Base-by-base conservation (phyloP, 2,797 vertebrate species). In the Eulemur albifrons region DNA sequence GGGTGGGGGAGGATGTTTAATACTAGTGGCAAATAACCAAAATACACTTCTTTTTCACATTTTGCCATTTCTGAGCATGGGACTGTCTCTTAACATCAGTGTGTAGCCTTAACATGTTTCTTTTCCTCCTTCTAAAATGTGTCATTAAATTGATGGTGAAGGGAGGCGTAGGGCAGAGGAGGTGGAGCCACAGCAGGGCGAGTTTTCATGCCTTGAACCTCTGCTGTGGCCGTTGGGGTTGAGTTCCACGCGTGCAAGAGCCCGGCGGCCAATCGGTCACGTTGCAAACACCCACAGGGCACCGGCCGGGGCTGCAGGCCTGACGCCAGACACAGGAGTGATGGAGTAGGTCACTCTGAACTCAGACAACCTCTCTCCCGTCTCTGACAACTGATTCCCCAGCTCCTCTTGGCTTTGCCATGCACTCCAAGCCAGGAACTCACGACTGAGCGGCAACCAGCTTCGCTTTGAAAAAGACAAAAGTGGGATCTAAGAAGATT, bases 241-340 rank as follows among this genome's bases (percentile, higher is more conserved):
- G 0, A 35, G 52, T 32, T 54, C n/a, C 23, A 65, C 2, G 32
- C 23, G 40, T 8, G 40, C 15, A 4, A 32, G 21, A 15, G 54
- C 40, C 27, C 13, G 7, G 14, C 30, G 40, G 15, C 40, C 0
- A 0, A 27, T 35, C 5, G 4, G 3, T 27, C 32, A 6, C 21
- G 14, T 10, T 23, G 23, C 23, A n/a, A 12, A 63, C 27, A 20
- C 1, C 45, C 3, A 0, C 32, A 48, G 38, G 32, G 20, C 8
- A 23, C 18, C 38, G 23, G 61, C 4, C 7, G 50, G 76, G 77
- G 73, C 45, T 4, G 0, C 14, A 20, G 2, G 43, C 50, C 63
- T 3, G 1, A 65, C 0, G 21, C 1, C 0, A 2, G 32, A 20
- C 2, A 15, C 10, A 45, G 77, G 18, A 80, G 17, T 0, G 7